Evolutionary conservation across 2,888 invertebrate genomes (phyloP), one percentile per base, ranked within the genome.

Genomic region (Ennomos quercinarius): DNA sequence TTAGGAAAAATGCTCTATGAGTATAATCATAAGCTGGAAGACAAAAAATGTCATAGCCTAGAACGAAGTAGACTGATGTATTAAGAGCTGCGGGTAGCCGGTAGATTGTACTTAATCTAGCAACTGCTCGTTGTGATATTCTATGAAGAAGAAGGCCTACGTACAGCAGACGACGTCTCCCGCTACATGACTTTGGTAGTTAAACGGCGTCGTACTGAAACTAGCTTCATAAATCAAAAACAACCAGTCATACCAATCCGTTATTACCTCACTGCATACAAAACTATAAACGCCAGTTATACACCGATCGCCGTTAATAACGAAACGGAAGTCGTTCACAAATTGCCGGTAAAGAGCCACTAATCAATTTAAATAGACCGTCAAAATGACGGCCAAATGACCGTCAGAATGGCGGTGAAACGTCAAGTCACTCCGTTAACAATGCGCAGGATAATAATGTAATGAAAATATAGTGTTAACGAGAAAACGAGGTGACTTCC

Each of bases 381-480:
- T 45, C 61, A 55, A 50, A 55, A 55, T 60, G 60, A 60, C 54
- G 55, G 54, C 39, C 60, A 55, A 60, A 60, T 55, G 54, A 47
- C 53, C 41, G 52, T 39, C 52, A 11, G 44, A 44, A 44, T 39
- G 44, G 43, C 34, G 60, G 46, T 47, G 48, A 69, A 68, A 57
- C 57, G 63, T 77, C 81, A 74, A 84, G 84, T 85, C 83, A 84
- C 68, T 64, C 60, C 35, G 61, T 64, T 69, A 70, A 78, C 81
- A 78, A 81, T 77, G 76, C 60, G 55, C 50, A 60, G 61, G 60
- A 71, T 70, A 74, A 78, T 77, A 76, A 77, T 75, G 60, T 55
- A 73, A 83, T 78, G 83, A 81, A 83, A 84, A 86, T 84, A 83
- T 81, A 73, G 76, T 70, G 78, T 70, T 81, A 80, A 80, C 78